Conservation (phyloP, 30 jellyfish, hydroid and myxozoan genomes). For the Aurelia sp. region DNA sequence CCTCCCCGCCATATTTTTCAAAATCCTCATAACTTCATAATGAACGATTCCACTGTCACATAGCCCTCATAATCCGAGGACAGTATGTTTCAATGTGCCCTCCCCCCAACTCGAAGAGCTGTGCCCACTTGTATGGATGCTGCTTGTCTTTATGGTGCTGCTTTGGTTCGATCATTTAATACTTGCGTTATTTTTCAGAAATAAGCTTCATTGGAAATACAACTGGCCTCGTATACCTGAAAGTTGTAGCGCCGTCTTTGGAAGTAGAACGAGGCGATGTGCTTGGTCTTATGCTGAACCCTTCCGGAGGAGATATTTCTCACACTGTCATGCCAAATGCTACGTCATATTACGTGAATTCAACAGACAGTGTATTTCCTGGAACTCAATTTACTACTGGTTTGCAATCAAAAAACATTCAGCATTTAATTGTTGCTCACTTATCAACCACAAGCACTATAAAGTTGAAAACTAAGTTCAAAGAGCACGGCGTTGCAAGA, state of each 20-base stretch:
- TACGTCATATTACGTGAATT: not conserved
- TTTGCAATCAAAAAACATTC: not conserved
- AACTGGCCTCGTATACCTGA: conserved; percentile 60
- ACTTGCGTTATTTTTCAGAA: conserved; percentile 29
- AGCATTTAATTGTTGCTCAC: conserved; percentile 51
- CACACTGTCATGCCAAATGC: too few relatives aligned
- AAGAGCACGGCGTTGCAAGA: conserved; percentile 45
- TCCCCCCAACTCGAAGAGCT: too few relatives aligned
- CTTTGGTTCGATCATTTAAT: too few relatives aligned
- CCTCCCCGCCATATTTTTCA: too few relatives aligned
- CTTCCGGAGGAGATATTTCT: conserved; percentile 17
- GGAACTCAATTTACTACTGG: conserved; percentile 5
- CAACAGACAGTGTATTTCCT: conserved; percentile 36
- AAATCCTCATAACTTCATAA: too few relatives aligned
- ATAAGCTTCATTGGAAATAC: conserved; percentile 47
- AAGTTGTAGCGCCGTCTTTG: conserved; percentile 33
- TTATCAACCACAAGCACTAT: conserved; percentile 36
- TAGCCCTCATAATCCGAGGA: too few relatives aligned
- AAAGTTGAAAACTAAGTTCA: conserved; percentile 23
- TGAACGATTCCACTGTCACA: too few relatives aligned
- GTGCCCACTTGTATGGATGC: too few relatives aligned
- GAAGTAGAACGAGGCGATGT: conserved; percentile 58
- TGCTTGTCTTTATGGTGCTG: too few relatives aligned
- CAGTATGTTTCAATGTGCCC: too few relatives aligned
- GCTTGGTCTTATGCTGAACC: conserved; percentile 19